A percentile compares a stretch with the other conserved stretches of the same genome.
phyloP scores from a whole-genome alignment of 92 coral and sea anemone species.

The Ricordea florida region DNA sequence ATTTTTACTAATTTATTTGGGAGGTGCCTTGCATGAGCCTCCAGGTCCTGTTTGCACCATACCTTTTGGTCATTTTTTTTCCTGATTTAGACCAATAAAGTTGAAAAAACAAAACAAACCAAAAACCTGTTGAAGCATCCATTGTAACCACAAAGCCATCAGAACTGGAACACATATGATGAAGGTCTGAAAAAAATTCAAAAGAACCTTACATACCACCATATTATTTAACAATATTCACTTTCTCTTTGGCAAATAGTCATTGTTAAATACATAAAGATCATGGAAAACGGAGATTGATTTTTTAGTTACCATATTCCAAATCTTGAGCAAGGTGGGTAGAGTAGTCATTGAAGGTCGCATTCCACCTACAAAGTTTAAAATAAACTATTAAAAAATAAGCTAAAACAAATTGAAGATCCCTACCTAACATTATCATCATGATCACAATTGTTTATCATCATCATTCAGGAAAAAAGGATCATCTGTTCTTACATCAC shows the following conservation, averaged over 20 bases:
- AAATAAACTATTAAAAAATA: background rate
- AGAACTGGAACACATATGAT: slow-evolving; percentile 95
- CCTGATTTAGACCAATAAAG: too few relatives aligned
- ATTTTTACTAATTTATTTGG: too few relatives aligned
- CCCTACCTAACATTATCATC: background rate
- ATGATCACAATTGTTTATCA: background rate
- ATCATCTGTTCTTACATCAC: too few relatives aligned
- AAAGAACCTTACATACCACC: too few relatives aligned
- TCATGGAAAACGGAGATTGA: too few relatives aligned
- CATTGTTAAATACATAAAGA: too few relatives aligned
- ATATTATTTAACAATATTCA: too few relatives aligned
- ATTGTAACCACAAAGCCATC: slow-evolving; percentile 99
- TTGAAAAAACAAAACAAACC: background rate
- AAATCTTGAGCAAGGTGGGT: slow-evolving; percentile 81
- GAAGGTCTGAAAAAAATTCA: slow-evolving; percentile 65
- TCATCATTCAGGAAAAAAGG: too few relatives aligned
- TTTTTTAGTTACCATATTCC: slow-evolving; percentile 72
- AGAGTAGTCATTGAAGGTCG: slow-evolving; percentile 93
- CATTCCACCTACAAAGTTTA: slow-evolving; percentile 85
- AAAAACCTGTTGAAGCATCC: slow-evolving; percentile 88
- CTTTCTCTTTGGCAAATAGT: too few relatives aligned
- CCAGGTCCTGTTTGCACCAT: too few relatives aligned
- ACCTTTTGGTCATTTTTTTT: too few relatives aligned
- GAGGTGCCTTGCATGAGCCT: too few relatives aligned
- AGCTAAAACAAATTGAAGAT: background rate